phyloP scores from a whole-genome alignment of 2,113 vertebrate species.

The Gymnogyps californianus region DNA sequence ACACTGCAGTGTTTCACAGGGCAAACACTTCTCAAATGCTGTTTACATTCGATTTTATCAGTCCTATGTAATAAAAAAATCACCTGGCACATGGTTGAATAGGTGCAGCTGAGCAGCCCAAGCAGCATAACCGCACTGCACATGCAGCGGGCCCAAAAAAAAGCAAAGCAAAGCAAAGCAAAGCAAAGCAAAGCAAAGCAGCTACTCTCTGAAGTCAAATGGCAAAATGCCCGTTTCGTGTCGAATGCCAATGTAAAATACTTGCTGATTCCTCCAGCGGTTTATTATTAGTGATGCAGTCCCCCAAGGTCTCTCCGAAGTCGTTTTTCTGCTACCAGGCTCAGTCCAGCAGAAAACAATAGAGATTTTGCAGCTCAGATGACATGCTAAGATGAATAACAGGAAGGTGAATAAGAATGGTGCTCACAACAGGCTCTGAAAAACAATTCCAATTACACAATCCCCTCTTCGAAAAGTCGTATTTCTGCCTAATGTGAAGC shows the following conservation, averaged over 20 bases:
- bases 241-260: neutral
- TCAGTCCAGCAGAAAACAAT: neutral
- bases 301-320: neutral
- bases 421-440: neutral
- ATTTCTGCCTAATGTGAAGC: neutral
- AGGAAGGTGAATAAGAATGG: neutral
- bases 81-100: neutral
- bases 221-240: neutral
- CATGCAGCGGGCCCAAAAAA: rapidly evolving
- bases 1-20: neutral
- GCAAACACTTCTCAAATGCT: neutral
- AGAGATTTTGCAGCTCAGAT: neutral
- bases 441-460: neutral
- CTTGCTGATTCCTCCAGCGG: neutral
- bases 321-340: neutral
- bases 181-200: neutral
- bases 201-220: neutral
- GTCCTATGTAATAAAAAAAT: neutral
- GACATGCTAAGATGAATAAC: neutral
- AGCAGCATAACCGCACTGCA: neutral
- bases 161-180: neutral
- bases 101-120: neutral
- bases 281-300: neutral
- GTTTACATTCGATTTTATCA: neutral
- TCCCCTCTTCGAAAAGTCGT: neutral